Conservation (phyloP, 2,888 invertebrate genomes). For the Mythimna impura region DNA sequence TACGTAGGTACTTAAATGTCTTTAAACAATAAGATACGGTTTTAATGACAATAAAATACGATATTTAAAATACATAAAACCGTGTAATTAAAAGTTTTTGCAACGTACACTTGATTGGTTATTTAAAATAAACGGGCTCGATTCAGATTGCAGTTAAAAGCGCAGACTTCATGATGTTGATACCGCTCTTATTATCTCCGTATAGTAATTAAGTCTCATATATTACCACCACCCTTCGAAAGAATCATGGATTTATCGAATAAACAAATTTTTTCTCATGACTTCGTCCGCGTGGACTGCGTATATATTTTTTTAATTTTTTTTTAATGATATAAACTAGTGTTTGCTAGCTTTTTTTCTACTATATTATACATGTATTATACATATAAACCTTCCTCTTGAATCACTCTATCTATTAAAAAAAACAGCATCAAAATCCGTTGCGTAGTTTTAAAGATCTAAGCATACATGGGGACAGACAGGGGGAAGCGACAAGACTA, state of each 20-base stretch:
- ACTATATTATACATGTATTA: too few relatives aligned
- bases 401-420: too few relatives aligned
- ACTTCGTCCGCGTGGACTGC: neutral
- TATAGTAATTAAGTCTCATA: conserved; percentile 1
- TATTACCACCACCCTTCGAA: neutral
- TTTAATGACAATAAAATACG: conserved; percentile 23
- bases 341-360: too few relatives aligned
- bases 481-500: too few relatives aligned
- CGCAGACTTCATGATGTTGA: conserved; percentile 21
- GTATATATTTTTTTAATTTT: neutral
- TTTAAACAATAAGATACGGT: conserved; percentile 21
- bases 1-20: neutral
- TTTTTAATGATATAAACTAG: too few relatives aligned
- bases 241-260: neutral
- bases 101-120: neutral
- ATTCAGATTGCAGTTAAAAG: conserved; percentile 41
- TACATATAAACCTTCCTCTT: too few relatives aligned
- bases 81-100: conserved; percentile 32
- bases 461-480: too few relatives aligned
- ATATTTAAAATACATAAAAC: conserved; percentile 13
- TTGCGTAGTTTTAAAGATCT: too few relatives aligned
- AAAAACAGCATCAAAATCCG: too few relatives aligned
- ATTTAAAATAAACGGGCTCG: conserved; percentile 27
- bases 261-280: neutral
- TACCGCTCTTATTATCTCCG: conserved; percentile 27